phyloP scores from a whole-genome alignment of 2,888 invertebrate species.

The Spicauda simplicius region DNA sequence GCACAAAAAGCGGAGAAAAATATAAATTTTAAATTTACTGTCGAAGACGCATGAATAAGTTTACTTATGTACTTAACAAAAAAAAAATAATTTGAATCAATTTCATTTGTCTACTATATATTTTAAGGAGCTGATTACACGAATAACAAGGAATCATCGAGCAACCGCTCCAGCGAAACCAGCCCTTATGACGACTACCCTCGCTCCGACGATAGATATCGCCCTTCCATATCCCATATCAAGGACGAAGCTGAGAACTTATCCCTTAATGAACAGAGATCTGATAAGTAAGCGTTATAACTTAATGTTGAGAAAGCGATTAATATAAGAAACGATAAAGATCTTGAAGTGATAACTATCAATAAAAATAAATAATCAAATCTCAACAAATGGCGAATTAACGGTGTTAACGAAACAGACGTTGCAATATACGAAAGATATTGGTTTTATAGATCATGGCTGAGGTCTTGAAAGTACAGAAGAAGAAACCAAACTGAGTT shows the following conservation, averaged over 20 bases:
- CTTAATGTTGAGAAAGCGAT: not conserved
- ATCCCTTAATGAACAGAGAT: slow-evolving; percentile 80
- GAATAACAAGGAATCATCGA: slow-evolving; percentile 71
- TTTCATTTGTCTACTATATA: too few relatives aligned
- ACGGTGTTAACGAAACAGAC: not conserved
- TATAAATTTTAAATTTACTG: too few relatives aligned
- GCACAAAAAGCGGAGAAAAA: too few relatives aligned
- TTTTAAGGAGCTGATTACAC: slow-evolving; percentile 58
- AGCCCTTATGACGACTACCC: slow-evolving; percentile 79
- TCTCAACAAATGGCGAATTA: not conserved
- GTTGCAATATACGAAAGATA: not conserved
- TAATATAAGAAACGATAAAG: not conserved
- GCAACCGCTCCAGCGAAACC: slow-evolving; percentile 74
- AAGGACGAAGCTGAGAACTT: slow-evolving; percentile 82
- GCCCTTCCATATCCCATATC: slow-evolving; percentile 73
- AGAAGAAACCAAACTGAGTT: not conserved
- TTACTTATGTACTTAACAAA: too few relatives aligned
- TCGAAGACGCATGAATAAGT: too few relatives aligned
- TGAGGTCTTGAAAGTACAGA: not conserved
- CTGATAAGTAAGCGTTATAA: slow-evolving; percentile 71
- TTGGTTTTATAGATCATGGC: not conserved
- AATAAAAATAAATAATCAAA: not conserved
- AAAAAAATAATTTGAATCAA: too few relatives aligned
- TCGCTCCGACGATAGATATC: slow-evolving; percentile 71
- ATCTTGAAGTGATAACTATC: not conserved